Evolutionary conservation across 2,113 vertebrate species (phyloP), one percentile per base, ranked within the genome.

Genomic region (Dipodomys merriami): DNA sequence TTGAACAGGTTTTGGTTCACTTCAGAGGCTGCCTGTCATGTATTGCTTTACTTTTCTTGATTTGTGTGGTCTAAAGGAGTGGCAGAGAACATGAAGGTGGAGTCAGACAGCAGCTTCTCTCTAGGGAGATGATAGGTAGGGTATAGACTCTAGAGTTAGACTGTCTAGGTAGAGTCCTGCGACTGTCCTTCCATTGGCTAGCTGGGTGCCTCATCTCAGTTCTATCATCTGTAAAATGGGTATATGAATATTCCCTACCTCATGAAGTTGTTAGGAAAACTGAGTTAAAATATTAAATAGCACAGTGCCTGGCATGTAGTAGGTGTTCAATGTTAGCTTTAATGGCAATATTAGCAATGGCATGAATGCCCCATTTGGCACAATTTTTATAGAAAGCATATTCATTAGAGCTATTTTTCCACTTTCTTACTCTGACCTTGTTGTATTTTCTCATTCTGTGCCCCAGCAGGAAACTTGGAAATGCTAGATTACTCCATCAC

Each of bases 391-490:
- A 65, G 79, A 90, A 80, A 76, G 1, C 86, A 53, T 73, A 57
- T 89, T 84, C 92, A 49, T 87, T 88, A 83, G 35, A 35, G 49
- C 46, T 3, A 3, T 91, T 79, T 77, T 77, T 35, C 30, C 49
- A 8, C 29, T 64, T 7, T 81, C 81, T 94, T 83, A 68, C 35
- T 82, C 27, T 87, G 22, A 30, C n/a, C 13, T 71, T 18, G 1
- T 53, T 88, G 6, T 62, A 33, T 57, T 86, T 46, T 93, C 30
- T 86, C 83, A 77, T 90, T 90, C 60, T 44, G 68, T 87, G n/a
- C 25, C 27, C 35, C 77, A 76, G 81, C 90, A 91, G 80, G 57
- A 91, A 93, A 64, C 85, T 92, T 93, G 76, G 76, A 95, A 91
- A 78, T 69, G 33, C 27, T 68, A 53, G 57, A 83, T 81, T 74